A percentile compares a stretch with the other conserved stretches of the same genome.
These are phyloP conservation scores for Ianthella basta DNA, from an alignment of 37 sponge, comb jelly and placozoan genomes.

Conservation along the genomic window DNA sequence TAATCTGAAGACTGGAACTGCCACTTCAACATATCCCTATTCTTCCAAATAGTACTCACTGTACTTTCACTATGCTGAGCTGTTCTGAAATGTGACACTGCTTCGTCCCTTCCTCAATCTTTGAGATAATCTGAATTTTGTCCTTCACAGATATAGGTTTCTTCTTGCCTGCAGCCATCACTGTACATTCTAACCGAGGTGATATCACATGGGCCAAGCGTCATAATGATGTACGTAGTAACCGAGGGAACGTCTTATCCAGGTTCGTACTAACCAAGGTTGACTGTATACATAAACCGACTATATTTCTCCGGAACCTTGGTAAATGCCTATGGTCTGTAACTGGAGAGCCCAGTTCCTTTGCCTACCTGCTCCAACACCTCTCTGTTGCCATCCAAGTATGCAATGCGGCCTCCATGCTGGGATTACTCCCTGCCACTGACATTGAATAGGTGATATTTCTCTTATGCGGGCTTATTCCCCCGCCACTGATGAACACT, in stretches of 20 bases:
- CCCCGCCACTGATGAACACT: too few relatives aligned
- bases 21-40: too few relatives aligned
- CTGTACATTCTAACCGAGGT: constrained; percentile 17
- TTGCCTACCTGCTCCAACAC: too few relatives aligned
- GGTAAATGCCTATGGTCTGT: too few relatives aligned
- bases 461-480: too few relatives aligned
- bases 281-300: constrained; percentile 28
- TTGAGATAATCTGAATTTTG: constrained; percentile 29
- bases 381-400: too few relatives aligned
- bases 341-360: too few relatives aligned
- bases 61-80: not conserved
- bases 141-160: constrained; percentile 6
- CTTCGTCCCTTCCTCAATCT: constrained; percentile 21
- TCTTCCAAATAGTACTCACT: constrained; percentile 5
- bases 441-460: too few relatives aligned
- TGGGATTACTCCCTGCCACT: too few relatives aligned
- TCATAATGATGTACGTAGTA: constrained; percentile 31
- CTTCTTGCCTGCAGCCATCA: constrained; percentile 20
- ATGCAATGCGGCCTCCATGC: too few relatives aligned
- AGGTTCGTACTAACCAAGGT: constrained; percentile 28
- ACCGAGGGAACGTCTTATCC: constrained; percentile 30
- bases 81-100: not conserved
- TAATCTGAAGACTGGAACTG: too few relatives aligned
- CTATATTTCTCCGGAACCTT: too few relatives aligned
- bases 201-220: not conserved